These are phyloP conservation scores for Coendou prehensilis DNA, from an alignment of 2,797 vertebrate genomes.

Conservation along the genomic window DNA sequence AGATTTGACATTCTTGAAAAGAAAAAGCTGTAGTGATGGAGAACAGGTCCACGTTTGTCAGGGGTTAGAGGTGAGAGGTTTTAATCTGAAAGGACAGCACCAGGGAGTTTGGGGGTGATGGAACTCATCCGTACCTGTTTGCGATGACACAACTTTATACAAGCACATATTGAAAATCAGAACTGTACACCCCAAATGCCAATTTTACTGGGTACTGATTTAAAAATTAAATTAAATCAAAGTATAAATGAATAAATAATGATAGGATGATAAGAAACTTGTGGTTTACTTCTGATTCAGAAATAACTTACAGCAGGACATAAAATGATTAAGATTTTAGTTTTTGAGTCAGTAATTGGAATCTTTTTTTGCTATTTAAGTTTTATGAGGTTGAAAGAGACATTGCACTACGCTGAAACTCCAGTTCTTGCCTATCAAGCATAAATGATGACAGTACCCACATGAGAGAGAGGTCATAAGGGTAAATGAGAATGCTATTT, in stretches of 20 bases:
- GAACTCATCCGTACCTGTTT: neutral
- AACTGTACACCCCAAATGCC: neutral
- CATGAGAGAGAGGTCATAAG: neutral
- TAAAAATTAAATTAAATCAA: constrained; percentile 44
- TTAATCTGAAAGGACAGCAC: neutral
- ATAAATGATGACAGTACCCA: neutral
- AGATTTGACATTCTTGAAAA: neutral
- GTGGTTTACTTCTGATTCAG: constrained; percentile 6
- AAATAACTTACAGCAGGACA: constrained; percentile 38
- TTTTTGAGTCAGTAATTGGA: constrained; percentile 1
- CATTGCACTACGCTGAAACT: neutral
- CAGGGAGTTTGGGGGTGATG: neutral
- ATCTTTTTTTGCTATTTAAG: neutral
- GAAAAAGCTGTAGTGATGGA: neutral
- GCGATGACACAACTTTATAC: neutral
- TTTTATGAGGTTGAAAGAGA: neutral
- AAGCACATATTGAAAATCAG: neutral
- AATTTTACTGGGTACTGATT: neutral
- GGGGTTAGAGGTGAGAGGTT: accelerated
- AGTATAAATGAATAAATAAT: constrained; percentile 14
- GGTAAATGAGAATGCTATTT: neutral
- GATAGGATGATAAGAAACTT: neutral
- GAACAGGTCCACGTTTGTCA: neutral
- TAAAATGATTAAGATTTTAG: constrained; percentile 10
- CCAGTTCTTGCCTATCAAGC: neutral